These are phyloP conservation scores for Tuberolachnus salignus DNA, from an alignment of 2,888 invertebrate species.

Conservation along the genomic window DNA sequence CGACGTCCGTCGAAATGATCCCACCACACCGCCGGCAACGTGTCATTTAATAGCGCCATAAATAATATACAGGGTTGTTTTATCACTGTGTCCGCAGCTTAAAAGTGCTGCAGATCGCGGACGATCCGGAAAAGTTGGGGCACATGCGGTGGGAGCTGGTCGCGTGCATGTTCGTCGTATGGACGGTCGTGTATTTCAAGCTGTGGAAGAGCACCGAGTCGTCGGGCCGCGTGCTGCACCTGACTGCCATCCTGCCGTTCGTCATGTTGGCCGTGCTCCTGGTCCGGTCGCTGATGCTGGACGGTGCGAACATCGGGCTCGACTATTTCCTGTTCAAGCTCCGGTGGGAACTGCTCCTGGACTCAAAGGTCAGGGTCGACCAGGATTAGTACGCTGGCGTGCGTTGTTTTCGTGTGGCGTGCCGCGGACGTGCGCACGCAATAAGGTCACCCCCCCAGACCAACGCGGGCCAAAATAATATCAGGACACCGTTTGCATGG, in stretches of 20 bases:
- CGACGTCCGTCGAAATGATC: too few relatives aligned
- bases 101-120: slow-evolving; percentile 83
- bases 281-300: slow-evolving; percentile 84
- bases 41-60: too few relatives aligned
- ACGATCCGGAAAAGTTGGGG: slow-evolving; percentile 74
- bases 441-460: not conserved
- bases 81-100: slow-evolving; percentile 6
- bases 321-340: slow-evolving; percentile 83
- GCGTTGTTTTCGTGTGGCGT: too few relatives aligned
- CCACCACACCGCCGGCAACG: too few relatives aligned
- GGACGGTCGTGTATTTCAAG: slow-evolving; percentile 94
- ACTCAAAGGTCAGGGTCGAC: slow-evolving; percentile 73
- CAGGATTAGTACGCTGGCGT: too few relatives aligned
- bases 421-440: too few relatives aligned
- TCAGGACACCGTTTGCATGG: not conserved
- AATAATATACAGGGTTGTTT: too few relatives aligned
- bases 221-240: slow-evolving; percentile 88
- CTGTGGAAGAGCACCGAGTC: slow-evolving; percentile 96
- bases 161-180: slow-evolving; percentile 86
- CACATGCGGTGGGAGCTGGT: slow-evolving; percentile 86
- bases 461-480: not conserved
- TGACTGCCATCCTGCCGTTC: slow-evolving; percentile 92
- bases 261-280: slow-evolving; percentile 84
- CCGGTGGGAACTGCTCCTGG: slow-evolving; percentile 79
- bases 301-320: slow-evolving; percentile 85